phyloP scores from a whole-genome alignment of 2,888 invertebrate genomes.

The Lamellibrachia satsuma region DNA sequence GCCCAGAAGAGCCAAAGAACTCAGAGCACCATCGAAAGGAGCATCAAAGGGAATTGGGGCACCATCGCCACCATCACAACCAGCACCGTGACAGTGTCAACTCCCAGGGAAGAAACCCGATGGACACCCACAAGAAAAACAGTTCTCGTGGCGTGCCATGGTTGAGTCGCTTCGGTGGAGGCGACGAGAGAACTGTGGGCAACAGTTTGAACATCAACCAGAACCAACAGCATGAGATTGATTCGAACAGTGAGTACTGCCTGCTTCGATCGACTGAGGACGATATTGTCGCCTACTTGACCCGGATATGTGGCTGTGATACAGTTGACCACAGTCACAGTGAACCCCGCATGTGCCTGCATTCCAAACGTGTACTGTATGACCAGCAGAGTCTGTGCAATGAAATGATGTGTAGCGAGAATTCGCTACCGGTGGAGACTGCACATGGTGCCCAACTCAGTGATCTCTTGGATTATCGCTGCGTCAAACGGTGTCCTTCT shows the following conservation, averaged over 20 bases:
- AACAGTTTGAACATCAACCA: background rate
- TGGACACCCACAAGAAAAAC: background rate
- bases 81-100: background rate
- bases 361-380: background rate
- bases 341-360: too few species aligned
- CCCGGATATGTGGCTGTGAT: background rate
- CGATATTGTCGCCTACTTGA: background rate
- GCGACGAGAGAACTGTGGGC: background rate
- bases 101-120: background rate
- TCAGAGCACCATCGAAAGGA: background rate
- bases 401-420: background rate
- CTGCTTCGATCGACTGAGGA: background rate
- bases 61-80: background rate
- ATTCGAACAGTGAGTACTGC: background rate
- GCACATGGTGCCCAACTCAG: background rate
- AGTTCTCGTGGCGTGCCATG: background rate
- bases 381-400: background rate
- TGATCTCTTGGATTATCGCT: background rate
- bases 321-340: background rate
- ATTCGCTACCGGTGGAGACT: background rate
- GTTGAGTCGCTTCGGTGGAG: background rate
- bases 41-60: background rate
- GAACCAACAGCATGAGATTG: background rate
- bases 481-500: background rate
- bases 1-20: background rate